A percentile compares a stretch with the other conserved stretches of the same genome.
Conservation (phyloP, 2,888 invertebrate species). For the Crepidodera aurea region DNA sequence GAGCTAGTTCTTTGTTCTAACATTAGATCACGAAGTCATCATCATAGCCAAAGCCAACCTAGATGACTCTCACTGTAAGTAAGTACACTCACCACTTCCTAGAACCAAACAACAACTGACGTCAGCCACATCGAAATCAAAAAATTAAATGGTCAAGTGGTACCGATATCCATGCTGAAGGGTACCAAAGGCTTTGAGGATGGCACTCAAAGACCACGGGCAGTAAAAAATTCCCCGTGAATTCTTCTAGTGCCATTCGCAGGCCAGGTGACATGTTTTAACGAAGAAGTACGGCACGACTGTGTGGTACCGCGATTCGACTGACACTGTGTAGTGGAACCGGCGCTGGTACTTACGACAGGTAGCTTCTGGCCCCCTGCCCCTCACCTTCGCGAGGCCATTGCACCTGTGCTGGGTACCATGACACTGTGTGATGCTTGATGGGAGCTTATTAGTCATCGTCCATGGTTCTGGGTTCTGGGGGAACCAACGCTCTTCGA, state of each 20-base stretch:
- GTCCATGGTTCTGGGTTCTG: constrained; percentile 28
- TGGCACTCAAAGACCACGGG: constrained; percentile 79
- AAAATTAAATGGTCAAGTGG: background rate
- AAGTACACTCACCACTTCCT: constrained; percentile 44
- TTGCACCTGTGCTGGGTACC: constrained; percentile 59
- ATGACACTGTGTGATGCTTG: constrained; percentile 49
- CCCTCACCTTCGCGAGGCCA: constrained; percentile 58
- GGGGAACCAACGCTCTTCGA: constrained; percentile 22
- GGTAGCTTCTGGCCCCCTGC: constrained; percentile 55
- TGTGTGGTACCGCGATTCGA: constrained; percentile 50
- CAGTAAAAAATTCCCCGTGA: constrained; percentile 74
- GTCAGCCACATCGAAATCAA: constrained; percentile 37
- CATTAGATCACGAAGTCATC: constrained; percentile 28
- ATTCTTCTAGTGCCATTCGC: constrained; percentile 89
- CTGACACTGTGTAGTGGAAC: constrained; percentile 52
- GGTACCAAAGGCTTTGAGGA: constrained; percentile 61
- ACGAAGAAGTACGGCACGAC: constrained; percentile 26
- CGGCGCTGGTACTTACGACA: constrained; percentile 55
- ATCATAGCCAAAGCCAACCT: constrained; percentile 13
- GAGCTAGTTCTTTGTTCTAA: constrained; percentile 25
- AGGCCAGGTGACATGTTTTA: constrained; percentile 57
- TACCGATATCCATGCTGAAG: constrained; percentile 30
- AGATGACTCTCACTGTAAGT: constrained; percentile 34
- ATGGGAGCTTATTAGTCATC: constrained; percentile 59
- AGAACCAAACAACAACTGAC: constrained; percentile 45